phyloP scores from a whole-genome alignment of 2,113 vertebrate genomes.

The Pteronura brasiliensis region DNA sequence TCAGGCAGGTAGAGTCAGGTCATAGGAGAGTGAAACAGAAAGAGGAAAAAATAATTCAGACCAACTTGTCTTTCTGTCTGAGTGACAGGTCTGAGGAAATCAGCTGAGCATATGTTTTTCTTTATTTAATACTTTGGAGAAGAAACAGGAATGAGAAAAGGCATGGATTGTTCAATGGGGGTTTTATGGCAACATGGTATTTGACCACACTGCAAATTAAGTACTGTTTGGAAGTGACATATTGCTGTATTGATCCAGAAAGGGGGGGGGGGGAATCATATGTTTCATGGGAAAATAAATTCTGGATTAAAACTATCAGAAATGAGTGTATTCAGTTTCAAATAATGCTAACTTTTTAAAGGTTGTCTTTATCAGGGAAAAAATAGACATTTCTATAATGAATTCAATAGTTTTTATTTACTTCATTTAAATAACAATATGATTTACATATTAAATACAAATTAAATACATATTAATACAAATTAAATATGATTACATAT shows the following conservation, averaged over 20 bases:
- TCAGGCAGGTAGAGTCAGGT: not conserved
- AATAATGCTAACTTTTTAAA: constrained; percentile 14
- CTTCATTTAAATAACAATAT: constrained; percentile 43
- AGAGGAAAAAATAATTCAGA: not conserved
- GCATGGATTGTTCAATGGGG: not conserved
- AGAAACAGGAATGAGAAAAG: not conserved
- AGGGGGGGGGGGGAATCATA: not conserved
- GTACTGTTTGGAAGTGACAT: not conserved
- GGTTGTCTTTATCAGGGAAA: not conserved
- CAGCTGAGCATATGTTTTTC: not conserved
- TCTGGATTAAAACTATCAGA: not conserved
- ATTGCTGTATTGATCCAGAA: not conserved
- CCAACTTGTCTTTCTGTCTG: not conserved
- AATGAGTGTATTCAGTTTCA: not conserved
- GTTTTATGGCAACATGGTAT: not conserved
- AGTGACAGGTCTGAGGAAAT: not conserved
- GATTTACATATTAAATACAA: too few relatives aligned
- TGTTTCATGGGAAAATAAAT: not conserved
- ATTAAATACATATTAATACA: too few relatives aligned
- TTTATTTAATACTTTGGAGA: not conserved
- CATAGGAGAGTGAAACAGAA: not conserved
- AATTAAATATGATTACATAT: too few relatives aligned
- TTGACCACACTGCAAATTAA: constrained; percentile 24
- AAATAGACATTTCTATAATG: constrained; percentile 36
- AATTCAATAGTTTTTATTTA: constrained; percentile 25